These are phyloP conservation scores for Salmo trutta DNA, from an alignment of 2,797 vertebrate species.

Conservation along the genomic window DNA sequence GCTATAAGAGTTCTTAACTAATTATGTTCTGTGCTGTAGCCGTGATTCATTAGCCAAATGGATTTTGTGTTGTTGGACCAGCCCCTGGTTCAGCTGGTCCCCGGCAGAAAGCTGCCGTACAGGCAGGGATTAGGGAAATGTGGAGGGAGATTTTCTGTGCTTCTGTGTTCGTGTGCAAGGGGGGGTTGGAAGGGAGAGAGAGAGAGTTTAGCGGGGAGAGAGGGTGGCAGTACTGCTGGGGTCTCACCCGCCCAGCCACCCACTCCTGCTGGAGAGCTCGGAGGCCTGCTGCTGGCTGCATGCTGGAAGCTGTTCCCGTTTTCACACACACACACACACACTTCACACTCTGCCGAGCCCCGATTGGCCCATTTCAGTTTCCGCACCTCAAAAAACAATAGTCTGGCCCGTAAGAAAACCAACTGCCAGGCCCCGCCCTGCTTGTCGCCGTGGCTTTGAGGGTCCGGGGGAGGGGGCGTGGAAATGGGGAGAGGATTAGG, in stretches of 20 bases:
- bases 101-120: constrained; percentile 55
- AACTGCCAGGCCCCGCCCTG: constrained; percentile 57
- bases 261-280: constrained; percentile 40
- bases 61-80: constrained; percentile 67
- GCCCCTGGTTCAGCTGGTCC: constrained; percentile 66
- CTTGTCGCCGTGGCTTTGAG: constrained; percentile 63
- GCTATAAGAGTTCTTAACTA: constrained; percentile 72
- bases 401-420: constrained; percentile 44
- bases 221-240: constrained; percentile 28
- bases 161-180: constrained; percentile 19
- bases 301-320: constrained; percentile 25
- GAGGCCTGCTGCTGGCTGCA: constrained; percentile 4
- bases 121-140: constrained; percentile 70
- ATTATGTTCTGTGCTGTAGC: constrained; percentile 61
- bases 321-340: constrained; percentile 4
- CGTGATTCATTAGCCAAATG: constrained; percentile 60
- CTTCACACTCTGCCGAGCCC: constrained; percentile 35
- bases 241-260: constrained; percentile 52
- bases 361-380: constrained; percentile 56
- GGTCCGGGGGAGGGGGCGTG: constrained; percentile 66
- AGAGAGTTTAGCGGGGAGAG: neutral
- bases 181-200: constrained; percentile 19
- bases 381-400: constrained; percentile 55
- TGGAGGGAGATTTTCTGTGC: neutral
- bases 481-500: constrained; percentile 80